A percentile compares a stretch with the other conserved stretches of the same genome.
Conservation (phyloP, 2,113 vertebrate species). For the Sander vitreus region DNA sequence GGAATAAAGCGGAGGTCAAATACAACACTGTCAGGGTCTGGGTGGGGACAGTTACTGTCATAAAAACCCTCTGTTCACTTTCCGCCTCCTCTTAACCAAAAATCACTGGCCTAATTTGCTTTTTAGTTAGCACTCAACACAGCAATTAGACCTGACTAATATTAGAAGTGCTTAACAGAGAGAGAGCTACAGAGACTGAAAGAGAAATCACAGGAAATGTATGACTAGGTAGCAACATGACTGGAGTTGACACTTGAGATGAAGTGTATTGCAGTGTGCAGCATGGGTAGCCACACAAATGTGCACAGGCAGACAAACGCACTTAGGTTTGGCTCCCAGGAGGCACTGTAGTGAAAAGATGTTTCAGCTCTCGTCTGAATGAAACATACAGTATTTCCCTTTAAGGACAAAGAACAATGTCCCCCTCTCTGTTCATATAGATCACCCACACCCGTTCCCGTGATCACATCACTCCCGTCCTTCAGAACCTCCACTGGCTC, state of each 20-base stretch:
- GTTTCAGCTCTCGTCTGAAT: conserved; percentile 31
- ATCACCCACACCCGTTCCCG: too few species aligned
- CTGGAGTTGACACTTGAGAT: conserved; percentile 36
- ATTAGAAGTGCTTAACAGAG: conserved; percentile 48
- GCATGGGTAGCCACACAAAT: background rate
- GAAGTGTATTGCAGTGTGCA: conserved; percentile 24
- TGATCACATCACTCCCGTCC: too few species aligned
- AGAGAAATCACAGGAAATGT: conserved; percentile 30
- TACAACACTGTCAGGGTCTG: background rate
- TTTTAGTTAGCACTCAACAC: conserved; percentile 54
- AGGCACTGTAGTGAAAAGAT: conserved; percentile 26
- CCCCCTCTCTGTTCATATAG: conserved; percentile 3
- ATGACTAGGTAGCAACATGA: conserved; percentile 14
- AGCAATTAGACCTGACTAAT: conserved; percentile 66
- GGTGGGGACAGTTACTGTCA: conserved; percentile 30
- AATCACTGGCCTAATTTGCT: conserved; percentile 56
- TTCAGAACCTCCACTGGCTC: too few species aligned
- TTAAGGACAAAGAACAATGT: conserved; percentile 16
- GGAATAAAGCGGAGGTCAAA: background rate
- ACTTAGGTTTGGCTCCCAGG: conserved; percentile 18
- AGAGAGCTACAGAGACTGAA: background rate
- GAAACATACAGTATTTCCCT: conserved; percentile 16
- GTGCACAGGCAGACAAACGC: conserved; percentile 8
- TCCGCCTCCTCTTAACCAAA: conserved; percentile 49
- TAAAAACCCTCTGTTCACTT: conserved; percentile 21